phyloP scores from a whole-genome alignment of 2,888 invertebrate species.

The Machimus atricapillus region DNA sequence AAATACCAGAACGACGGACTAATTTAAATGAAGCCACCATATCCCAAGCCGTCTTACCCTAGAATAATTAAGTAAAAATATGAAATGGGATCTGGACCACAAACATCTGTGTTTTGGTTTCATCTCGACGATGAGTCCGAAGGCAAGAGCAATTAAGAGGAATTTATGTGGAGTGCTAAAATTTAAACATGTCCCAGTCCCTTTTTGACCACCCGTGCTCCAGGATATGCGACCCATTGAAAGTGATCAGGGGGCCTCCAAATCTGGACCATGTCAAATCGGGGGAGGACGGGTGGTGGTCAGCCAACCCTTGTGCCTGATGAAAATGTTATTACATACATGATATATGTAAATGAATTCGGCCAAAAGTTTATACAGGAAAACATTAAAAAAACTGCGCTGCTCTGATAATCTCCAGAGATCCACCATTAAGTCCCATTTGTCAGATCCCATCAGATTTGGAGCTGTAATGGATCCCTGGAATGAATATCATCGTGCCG shows the following conservation, averaged over 20 bases:
- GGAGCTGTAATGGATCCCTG: not conserved
- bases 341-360: conserved; percentile 6
- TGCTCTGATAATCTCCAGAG: conserved; percentile 29
- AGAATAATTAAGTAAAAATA: not conserved
- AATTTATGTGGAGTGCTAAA: not conserved
- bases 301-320: not conserved
- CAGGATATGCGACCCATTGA: not conserved
- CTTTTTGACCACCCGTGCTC: not conserved
- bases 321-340: conserved; percentile 1
- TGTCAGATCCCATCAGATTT: conserved; percentile 31
- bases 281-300: not conserved
- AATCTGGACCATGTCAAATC: not conserved
- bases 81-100: not conserved
- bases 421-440: conserved; percentile 14
- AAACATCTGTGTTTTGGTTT: not conserved
- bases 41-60: not conserved
- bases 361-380: not conserved
- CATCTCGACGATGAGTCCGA: not conserved
- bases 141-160: not conserved
- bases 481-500: not conserved
- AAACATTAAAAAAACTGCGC: not conserved
- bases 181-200: not conserved
- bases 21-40: not conserved
- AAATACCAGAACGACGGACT: conserved; percentile 3
- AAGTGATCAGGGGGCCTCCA: not conserved